Conservation (phyloP, 2,888 invertebrate species). For the Coelinius sp. region DNA sequence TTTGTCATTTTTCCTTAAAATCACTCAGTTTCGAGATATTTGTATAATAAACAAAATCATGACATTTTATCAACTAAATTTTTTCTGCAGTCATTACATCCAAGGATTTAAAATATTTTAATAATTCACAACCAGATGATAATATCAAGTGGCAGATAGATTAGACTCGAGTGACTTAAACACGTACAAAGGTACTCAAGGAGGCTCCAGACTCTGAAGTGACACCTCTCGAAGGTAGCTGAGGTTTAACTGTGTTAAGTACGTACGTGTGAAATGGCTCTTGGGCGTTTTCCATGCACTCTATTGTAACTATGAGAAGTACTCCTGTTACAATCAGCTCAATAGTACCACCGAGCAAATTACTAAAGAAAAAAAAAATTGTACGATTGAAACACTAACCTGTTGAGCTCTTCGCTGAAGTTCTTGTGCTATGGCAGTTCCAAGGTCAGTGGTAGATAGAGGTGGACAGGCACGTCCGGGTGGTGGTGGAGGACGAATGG, state of each 20-base stretch:
- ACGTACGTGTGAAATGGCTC: conserved; percentile 11
- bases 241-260: neutral
- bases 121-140: neutral
- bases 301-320: neutral
- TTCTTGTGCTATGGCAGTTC: conserved; percentile 81
- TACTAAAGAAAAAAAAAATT: neutral
- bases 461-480: conserved; percentile 50
- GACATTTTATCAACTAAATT: too few relatives aligned
- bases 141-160: conserved; percentile 1
- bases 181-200: neutral
- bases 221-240: neutral
- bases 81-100: neutral
- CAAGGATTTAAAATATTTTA: neutral
- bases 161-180: conserved; percentile 9
- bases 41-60: too few relatives aligned
- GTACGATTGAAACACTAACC: conserved; percentile 66
- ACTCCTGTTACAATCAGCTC: neutral
- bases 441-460: conserved; percentile 72
- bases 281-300: conserved; percentile 11
- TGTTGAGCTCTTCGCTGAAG: conserved; percentile 78
- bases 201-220: neutral
- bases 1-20: too few relatives aligned
- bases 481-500: conserved; percentile 39
- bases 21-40: too few relatives aligned
- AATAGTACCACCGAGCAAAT: conserved; percentile 6